Percentiles rank a stretch among this genome's conserved stretches.
Conservation (phyloP, 2,888 invertebrate genomes). For the Rugalucina vietnamica region DNA sequence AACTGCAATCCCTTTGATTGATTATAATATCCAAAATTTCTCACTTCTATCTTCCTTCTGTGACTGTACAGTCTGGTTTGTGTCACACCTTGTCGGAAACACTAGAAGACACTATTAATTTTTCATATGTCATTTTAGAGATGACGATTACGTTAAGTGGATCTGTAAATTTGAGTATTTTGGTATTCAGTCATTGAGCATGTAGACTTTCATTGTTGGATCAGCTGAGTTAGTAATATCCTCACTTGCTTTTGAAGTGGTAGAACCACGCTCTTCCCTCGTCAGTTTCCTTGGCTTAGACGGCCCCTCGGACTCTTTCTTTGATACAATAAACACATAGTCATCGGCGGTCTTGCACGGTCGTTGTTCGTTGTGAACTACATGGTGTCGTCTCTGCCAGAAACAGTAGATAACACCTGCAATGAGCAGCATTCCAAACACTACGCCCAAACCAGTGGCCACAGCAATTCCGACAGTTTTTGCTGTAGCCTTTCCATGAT, state of each 20-base stretch:
- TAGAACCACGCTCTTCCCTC: conserved; percentile 67
- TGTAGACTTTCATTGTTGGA: conserved; percentile 66
- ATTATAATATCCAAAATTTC: too few relatives aligned
- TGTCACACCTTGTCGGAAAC: too few relatives aligned
- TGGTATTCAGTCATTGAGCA: conserved; percentile 60
- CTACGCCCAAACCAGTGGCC: conserved; percentile 46
- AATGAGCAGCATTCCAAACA: conserved; percentile 41
- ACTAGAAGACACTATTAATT: too few relatives aligned
- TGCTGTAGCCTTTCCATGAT: too few relatives aligned
- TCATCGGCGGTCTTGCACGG: conserved; percentile 30
- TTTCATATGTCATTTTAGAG: too few relatives aligned
- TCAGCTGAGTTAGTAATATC: conserved; percentile 70
- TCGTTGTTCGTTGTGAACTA: conserved; percentile 32
- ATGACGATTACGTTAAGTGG: too few relatives aligned
- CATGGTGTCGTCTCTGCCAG: conserved; percentile 17
- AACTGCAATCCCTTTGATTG: too few relatives aligned
- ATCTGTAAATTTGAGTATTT: too few relatives aligned
- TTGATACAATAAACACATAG: conserved; percentile 54
- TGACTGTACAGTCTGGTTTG: too few relatives aligned
- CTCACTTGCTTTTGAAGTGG: conserved; percentile 67
- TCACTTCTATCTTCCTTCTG: too few relatives aligned
- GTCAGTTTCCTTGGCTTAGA: conserved; percentile 44
- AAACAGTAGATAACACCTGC: conserved; percentile 41
- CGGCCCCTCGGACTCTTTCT: conserved; percentile 19
- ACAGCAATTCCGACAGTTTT: conserved; percentile 43